Percentiles rank a stretch among this genome's conserved stretches.
phyloP scores from a whole-genome alignment of 1,140 invertebrate genomes.

The Meloidogyne floridensis region DNA sequence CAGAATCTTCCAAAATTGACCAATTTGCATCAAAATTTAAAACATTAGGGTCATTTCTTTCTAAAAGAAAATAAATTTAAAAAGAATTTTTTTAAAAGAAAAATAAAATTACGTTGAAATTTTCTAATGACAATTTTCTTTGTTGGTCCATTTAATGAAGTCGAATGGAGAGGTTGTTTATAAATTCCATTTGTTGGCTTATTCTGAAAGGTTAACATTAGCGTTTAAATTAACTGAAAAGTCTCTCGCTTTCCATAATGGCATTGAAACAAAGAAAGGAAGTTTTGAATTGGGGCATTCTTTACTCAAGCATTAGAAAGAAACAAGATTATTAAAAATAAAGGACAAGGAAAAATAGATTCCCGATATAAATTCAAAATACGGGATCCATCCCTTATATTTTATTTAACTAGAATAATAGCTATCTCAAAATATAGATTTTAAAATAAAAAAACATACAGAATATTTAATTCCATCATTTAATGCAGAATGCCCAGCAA shows the following conservation, averaged over 20 bases:
- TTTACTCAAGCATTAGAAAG: too few relatives aligned
- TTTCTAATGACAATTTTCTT: conserved; percentile 35
- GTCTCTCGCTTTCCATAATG: too few relatives aligned
- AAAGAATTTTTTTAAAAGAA: background rate
- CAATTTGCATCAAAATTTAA: conserved; percentile 41
- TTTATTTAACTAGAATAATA: too few relatives aligned
- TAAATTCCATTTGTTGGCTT: conserved; percentile 26
- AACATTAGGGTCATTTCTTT: conserved; percentile 23
- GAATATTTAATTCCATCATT: background rate
- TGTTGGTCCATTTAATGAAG: conserved; percentile 18
- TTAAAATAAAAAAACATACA: background rate
- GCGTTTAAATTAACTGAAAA: too few relatives aligned
- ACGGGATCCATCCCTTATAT: too few relatives aligned
- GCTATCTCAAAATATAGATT: background rate
- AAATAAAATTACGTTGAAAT: conserved; percentile 31
- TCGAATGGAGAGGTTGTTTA: conserved; percentile 16
- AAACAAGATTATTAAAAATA: background rate
- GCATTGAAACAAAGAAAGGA: too few relatives aligned
- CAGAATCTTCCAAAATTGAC: conserved; percentile 45
- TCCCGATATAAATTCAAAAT: too few relatives aligned
- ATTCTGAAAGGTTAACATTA: background rate
- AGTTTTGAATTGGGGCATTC: too few relatives aligned
- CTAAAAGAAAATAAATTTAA: conserved; percentile 19
- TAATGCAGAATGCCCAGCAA: conserved; percentile 1
- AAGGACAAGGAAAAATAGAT: background rate